A percentile compares a stretch with the other conserved stretches of the same genome.
These are phyloP conservation scores for Uria aalge DNA, from an alignment of 2,113 vertebrate species.

Conservation along the genomic window DNA sequence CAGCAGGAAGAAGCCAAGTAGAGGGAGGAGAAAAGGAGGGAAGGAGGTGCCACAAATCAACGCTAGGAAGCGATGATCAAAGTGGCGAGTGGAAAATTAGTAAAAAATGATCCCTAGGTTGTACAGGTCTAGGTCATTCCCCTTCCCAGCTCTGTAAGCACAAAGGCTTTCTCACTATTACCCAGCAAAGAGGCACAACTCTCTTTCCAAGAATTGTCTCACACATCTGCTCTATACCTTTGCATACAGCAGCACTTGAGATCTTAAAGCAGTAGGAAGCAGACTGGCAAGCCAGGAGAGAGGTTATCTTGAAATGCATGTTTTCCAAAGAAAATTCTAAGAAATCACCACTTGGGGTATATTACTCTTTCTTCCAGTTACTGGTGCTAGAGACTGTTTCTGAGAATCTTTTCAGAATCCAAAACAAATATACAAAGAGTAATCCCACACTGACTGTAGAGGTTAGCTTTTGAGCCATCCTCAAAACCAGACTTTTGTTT, in stretches of 20 bases:
- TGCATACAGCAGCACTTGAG: neutral
- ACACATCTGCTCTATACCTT: neutral
- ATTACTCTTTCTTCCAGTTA: neutral
- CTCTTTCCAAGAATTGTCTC: neutral
- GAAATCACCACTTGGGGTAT: neutral
- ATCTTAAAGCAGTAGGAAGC: neutral
- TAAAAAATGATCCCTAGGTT: neutral
- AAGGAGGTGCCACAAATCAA: conserved; percentile 25
- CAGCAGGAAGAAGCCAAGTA: conserved; percentile 28
- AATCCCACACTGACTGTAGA: neutral
- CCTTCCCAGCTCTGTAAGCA: neutral
- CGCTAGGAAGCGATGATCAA: neutral
- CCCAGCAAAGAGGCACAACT: neutral
- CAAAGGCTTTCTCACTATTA: neutral
- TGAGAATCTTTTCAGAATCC: neutral
- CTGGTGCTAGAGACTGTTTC: neutral
- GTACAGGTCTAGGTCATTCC: neutral
- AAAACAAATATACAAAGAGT: neutral
- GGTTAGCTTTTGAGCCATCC: neutral
- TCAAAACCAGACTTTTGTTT: neutral
- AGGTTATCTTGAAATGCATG: neutral
- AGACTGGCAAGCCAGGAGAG: neutral
- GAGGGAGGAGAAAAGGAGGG: conserved; percentile 29
- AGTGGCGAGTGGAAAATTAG: neutral
- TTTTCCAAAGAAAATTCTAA: neutral